Evolutionary conservation across 2,888 invertebrate genomes (phyloP).

Genomic region (Ormyrus thymus): DNA sequence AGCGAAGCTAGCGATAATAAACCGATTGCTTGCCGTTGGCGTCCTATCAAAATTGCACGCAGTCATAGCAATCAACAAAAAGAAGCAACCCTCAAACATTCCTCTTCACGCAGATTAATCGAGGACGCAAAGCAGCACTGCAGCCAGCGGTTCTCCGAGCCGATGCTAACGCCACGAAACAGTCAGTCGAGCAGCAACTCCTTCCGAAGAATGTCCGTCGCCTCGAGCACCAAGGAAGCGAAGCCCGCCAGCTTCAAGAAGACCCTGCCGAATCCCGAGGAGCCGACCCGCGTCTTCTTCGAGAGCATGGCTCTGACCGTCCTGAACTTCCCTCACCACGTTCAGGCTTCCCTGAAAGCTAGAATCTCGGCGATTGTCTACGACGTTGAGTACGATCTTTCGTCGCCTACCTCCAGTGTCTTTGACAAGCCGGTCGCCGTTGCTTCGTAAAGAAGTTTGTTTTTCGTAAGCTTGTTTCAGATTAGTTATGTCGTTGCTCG

Average conservation of each 20-base stretch:
- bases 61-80: too few species aligned
- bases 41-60: too few species aligned
- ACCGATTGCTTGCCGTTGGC: too few species aligned
- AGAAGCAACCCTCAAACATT: too few species aligned
- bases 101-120: too few species aligned
- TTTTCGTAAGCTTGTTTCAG: background rate
- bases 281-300: slow-evolving; percentile 64
- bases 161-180: background rate
- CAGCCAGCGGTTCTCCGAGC: slow-evolving; percentile 4
- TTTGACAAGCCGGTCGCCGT: slow-evolving; percentile 1
- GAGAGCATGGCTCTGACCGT: slow-evolving; percentile 66
- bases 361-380: slow-evolving; percentile 62
- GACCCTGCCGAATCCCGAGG: slow-evolving; percentile 10
- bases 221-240: background rate
- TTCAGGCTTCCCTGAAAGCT: slow-evolving; percentile 63
- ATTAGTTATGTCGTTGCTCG: background rate
- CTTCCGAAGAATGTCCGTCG: background rate
- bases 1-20: too few species aligned
- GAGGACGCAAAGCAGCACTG: background rate
- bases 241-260: background rate
- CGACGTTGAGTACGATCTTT: slow-evolving; percentile 62
- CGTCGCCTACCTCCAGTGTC: slow-evolving; percentile 40
- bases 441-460: background rate
- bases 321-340: slow-evolving; percentile 63
- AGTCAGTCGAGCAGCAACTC: background rate